Conservation (phyloP, 2,113 vertebrate species). For the Syrmaticus mikado region DNA sequence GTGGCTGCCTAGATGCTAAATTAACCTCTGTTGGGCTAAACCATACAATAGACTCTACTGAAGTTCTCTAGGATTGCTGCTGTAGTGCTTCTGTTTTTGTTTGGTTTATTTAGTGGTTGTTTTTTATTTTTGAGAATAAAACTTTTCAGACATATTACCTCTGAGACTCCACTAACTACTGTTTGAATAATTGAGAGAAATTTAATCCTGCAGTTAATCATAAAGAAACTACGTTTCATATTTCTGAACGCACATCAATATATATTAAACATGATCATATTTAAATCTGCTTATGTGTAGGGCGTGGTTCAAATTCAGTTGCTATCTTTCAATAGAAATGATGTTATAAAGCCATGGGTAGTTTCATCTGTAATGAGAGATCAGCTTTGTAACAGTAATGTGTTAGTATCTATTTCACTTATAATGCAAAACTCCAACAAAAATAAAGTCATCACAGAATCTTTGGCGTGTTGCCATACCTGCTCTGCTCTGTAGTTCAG, state of each 20-base stretch:
- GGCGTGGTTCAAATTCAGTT: background rate
- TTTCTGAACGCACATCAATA: background rate
- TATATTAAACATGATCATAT: background rate
- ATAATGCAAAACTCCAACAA: background rate
- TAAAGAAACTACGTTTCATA: background rate
- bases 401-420: background rate
- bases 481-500: background rate
- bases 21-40: background rate
- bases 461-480: background rate
- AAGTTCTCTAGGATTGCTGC: background rate
- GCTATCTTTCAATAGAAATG: background rate
- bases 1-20: background rate
- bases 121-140: background rate
- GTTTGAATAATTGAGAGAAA: background rate
- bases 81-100: background rate
- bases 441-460: background rate
- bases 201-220: background rate
- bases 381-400: background rate
- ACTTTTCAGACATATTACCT: background rate
- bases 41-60: background rate
- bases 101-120: background rate
- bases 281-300: background rate
- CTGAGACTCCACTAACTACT: background rate
- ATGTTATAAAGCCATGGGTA: background rate
- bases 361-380: background rate